Conservation (phyloP, 2,797 vertebrate species). For the Rhynchonycteris naso region DNA sequence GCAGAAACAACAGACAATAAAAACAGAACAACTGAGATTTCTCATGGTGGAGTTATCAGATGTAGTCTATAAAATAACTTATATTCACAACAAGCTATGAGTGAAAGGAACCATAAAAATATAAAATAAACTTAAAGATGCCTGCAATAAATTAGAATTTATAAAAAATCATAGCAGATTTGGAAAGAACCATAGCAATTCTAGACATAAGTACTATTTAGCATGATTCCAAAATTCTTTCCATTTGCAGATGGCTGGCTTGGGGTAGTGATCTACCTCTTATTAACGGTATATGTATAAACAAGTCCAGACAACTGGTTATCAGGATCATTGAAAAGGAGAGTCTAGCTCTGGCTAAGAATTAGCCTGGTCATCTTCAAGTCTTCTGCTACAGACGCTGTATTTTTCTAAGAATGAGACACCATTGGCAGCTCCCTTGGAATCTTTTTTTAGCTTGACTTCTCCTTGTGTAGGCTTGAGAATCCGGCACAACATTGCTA, state of each 20-base stretch:
- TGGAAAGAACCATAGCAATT: constrained; percentile 17
- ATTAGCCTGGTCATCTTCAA: not conserved
- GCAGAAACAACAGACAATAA: constrained; percentile 9
- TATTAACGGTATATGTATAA: not conserved
- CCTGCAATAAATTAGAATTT: not conserved
- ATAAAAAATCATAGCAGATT: not conserved
- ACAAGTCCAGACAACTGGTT: not conserved
- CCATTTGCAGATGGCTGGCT: not conserved
- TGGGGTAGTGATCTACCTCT: not conserved
- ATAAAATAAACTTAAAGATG: not conserved
- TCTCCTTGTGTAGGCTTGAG: not conserved
- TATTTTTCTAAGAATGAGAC: not conserved
- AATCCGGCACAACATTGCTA: not conserved
- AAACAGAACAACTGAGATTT: constrained; percentile 26
- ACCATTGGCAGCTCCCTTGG: not conserved
- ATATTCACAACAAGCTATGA: not conserved
- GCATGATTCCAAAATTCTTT: not conserved
- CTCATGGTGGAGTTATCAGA: not conserved
- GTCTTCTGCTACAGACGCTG: not conserved
- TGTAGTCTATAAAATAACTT: not conserved
- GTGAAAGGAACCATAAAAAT: not conserved
- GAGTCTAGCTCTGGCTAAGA: not conserved
- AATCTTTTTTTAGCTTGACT: constrained; percentile 19
- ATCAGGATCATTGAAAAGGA: not conserved
- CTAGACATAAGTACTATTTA: constrained; percentile 14